Evolutionary conservation across 2,113 vertebrate genomes (phyloP).

Genomic region (Fregetta grallaria): DNA sequence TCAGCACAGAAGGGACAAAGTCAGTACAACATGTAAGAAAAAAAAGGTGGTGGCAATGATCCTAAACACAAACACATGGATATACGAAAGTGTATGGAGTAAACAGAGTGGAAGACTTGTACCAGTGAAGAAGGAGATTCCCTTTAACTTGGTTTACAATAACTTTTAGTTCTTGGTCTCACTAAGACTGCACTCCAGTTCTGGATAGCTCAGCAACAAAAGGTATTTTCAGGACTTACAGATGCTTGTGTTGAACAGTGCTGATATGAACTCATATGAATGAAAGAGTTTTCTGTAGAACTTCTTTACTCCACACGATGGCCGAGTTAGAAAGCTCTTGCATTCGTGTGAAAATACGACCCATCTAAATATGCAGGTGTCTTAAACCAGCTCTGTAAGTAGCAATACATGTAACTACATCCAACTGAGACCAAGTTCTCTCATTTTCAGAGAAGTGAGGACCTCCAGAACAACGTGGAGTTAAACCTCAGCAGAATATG

Average conservation of each 20-base stretch:
- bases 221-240: neutral
- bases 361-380: neutral
- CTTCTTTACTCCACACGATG: neutral
- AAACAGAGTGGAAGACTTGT: neutral
- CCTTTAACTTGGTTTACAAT: neutral
- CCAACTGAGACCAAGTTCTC: neutral
- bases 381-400: neutral
- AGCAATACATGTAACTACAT: rapidly evolving
- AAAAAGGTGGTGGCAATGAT: neutral
- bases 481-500: neutral
- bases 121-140: neutral
- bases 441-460: neutral
- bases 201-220: neutral
- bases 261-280: neutral
- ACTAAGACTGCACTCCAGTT: neutral
- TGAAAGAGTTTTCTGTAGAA: neutral
- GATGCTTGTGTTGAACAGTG: neutral
- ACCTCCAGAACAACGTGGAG: neutral
- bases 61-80: neutral
- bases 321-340: neutral
- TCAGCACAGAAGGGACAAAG: neutral
- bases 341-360: neutral
- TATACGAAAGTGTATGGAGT: neutral
- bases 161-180: neutral
- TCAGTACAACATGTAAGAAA: neutral